phyloP scores from a whole-genome alignment of 2,888 invertebrate species.

The Venustoraphidia nigricollis region DNA sequence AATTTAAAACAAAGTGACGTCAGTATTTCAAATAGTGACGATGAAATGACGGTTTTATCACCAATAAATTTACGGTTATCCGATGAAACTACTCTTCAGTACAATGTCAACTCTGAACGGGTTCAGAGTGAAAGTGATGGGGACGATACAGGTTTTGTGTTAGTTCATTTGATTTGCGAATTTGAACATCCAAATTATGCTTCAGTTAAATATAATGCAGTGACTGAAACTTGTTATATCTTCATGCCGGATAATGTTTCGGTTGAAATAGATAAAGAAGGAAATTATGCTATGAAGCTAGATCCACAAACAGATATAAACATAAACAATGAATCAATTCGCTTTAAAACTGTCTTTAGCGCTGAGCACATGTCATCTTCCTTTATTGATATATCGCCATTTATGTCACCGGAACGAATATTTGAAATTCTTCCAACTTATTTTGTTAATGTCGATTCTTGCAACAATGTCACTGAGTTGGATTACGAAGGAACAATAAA shows the following conservation, averaged over 20 bases:
- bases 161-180: slow-evolving; percentile 18
- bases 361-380: neutral
- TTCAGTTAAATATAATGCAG: slow-evolving; percentile 31
- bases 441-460: neutral
- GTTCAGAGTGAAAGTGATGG: slow-evolving; percentile 6
- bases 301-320: neutral
- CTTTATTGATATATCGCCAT: neutral
- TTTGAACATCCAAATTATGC: slow-evolving; percentile 37
- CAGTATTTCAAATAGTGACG: neutral
- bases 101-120: no score
- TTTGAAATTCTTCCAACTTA: slow-evolving; percentile 1
- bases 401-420: slow-evolving; percentile 5
- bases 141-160: slow-evolving; percentile 20
- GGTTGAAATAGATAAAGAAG: slow-evolving; percentile 12
- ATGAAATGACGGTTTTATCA: neutral
- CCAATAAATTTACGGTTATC: neutral
- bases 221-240: slow-evolving; percentile 17
- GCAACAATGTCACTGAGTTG: neutral
- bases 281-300: neutral
- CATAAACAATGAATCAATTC: neutral
- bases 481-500: slow-evolving; percentile 1
- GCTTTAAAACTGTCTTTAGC: neutral
- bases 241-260: slow-evolving; percentile 18
- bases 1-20: neutral
- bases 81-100: no score